A percentile compares a stretch with the other conserved stretches of the same genome.
phyloP scores from a whole-genome alignment of 53 echinoderm and acorn worm species.

The Luidia sarsii region DNA sequence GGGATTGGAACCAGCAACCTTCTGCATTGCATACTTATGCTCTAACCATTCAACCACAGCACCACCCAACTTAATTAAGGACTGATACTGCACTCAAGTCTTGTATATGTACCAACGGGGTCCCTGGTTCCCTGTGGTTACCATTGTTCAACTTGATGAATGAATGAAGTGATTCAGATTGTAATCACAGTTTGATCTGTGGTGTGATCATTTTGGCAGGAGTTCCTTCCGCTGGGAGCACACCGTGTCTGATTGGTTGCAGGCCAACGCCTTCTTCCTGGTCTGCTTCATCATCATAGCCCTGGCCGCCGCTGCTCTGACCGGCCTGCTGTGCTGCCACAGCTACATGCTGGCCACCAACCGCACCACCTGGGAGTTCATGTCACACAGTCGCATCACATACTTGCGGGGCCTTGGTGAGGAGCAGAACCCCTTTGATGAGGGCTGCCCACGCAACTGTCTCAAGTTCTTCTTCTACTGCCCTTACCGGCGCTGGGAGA shows the following conservation, averaged over 20 bases:
- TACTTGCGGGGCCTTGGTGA: constrained; percentile 91
- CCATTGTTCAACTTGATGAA: no score
- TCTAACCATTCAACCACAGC: no score
- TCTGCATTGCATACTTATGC: no score
- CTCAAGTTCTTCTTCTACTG: constrained; percentile 93
- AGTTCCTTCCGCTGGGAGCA: constrained; percentile 74
- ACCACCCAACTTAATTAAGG: no score
- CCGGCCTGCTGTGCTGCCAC: constrained; percentile 87
- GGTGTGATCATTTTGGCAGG: constrained; percentile 72
- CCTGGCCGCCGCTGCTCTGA: constrained; percentile 65
- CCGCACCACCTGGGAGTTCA: constrained; percentile 98
- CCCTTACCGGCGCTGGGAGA: constrained; percentile 75
- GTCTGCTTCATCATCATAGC: constrained; percentile 71
- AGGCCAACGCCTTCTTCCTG: constrained; percentile 74
- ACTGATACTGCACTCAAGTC: no score
- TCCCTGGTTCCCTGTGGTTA: no score
- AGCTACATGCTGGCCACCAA: constrained; percentile 93
- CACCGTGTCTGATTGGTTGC: constrained; percentile 77
- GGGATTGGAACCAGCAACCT: no score
- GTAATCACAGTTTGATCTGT: no score
- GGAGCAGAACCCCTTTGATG: constrained; percentile 85
- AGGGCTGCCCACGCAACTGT: constrained; percentile 84
- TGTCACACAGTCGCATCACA: constrained; percentile 94
- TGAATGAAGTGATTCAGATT: no score
- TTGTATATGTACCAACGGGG: no score